A percentile compares a stretch with the other conserved stretches of the same genome.
phyloP scores from a whole-genome alignment of 1,140 invertebrate species.

The Ceratosolen solmsi region DNA sequence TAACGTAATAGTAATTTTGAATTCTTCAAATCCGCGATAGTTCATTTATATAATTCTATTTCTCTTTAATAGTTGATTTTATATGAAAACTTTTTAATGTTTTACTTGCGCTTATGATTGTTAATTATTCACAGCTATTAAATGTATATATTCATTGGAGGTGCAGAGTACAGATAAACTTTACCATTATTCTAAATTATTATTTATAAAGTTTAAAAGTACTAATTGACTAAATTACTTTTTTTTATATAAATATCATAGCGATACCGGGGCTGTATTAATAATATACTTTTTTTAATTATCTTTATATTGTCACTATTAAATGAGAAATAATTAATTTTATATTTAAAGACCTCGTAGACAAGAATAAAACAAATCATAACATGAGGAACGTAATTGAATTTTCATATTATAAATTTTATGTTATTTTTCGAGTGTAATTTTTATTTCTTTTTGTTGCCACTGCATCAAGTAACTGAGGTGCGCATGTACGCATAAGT shows the following conservation, averaged over 20 bases:
- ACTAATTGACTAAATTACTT: no score
- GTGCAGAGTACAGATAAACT: no score
- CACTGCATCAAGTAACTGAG: not conserved
- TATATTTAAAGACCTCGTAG: not conserved
- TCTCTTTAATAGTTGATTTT: not conserved
- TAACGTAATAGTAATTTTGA: not conserved
- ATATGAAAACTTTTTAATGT: not conserved
- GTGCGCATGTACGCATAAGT: not conserved
- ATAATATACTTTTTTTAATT: not conserved
- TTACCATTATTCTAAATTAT: no score
- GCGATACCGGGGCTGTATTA: not conserved
- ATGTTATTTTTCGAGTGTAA: not conserved
- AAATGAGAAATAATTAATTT: not conserved
- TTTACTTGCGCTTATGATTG: not conserved
- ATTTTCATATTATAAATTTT: not conserved
- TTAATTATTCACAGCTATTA: not conserved
- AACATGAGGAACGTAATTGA: not conserved
- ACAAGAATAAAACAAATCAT: not conserved
- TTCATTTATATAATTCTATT: not conserved
- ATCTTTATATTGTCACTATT: not conserved
- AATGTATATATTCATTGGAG: no score
- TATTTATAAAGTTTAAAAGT: no score
- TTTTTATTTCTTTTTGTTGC: not conserved
- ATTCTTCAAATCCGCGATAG: not conserved
- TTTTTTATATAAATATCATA: no score